Evolutionary conservation across 2,797 vertebrate species (phyloP), one percentile per base, ranked within the genome.

Genomic region (Lepus oiostolus): DNA sequence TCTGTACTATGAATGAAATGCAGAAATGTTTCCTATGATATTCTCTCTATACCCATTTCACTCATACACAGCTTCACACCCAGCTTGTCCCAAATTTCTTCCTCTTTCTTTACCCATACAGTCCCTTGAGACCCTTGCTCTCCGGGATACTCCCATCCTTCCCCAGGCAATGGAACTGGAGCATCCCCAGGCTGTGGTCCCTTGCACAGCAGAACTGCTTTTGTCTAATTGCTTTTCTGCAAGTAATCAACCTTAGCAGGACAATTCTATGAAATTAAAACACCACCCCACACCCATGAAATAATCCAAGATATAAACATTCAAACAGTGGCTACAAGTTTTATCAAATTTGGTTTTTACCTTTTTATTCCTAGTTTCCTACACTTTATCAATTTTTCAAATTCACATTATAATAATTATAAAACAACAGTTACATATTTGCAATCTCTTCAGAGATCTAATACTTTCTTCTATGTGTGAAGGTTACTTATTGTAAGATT

Each of bases 81-180:
- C 1, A 71, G 32, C 2, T 80, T 21, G 21, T 72, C 85, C 28
- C 22, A 77, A 60, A 75, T 50, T 22, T 2, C 47, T 30, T 82
- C 62, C 4, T 5, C 12, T 50, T 75, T 14, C 16, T 28, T 58
- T 52, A 54, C 5, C 17, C 16, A 50, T 22, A 4, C 0, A n/a
- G 5, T 60, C 1, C 0, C 17, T 50, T 35, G 35, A 24, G 9
- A 35, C 9, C 0, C 4, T 3, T 21, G 3, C 1, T 32, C 5
- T 7, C 24, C 7, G 62, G 2, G 28, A 28, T 1, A 24, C 1
- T 6, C 11, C 2, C 4, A 60, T 42, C 14, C 1, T 65, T 84
- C 12, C 47, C 4, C 8, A 30, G 30, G 7, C 4, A 7, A 11
- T 67, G 5, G 13, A 9, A 22, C 4, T 3, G 0, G 0, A 10